These are phyloP conservation scores for Girardinichthys multiradiatus DNA, from an alignment of 2,113 vertebrate genomes.

Conservation along the genomic window DNA sequence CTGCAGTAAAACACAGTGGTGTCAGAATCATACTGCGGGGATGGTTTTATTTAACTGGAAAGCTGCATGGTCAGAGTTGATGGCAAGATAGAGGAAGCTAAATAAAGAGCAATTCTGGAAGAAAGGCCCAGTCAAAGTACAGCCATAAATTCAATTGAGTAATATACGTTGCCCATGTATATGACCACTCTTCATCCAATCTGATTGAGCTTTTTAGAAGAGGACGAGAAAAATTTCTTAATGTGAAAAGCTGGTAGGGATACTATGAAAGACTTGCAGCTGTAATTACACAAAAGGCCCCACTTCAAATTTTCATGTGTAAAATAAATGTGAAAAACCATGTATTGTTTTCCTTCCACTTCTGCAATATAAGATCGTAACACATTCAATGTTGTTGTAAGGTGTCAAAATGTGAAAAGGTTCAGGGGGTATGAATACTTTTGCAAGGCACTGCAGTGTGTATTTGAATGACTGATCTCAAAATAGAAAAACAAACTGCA, in stretches of 20 bases:
- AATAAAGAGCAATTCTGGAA: neutral
- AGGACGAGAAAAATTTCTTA: neutral
- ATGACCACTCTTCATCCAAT: neutral
- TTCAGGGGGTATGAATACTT: too few species aligned
- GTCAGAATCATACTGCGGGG: too few species aligned
- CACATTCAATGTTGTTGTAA: neutral
- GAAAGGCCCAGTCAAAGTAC: neutral
- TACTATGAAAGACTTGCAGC: neutral
- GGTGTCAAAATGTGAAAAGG: too few species aligned
- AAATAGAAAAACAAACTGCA: neutral
- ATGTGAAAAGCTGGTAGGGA: neutral
- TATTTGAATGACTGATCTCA: neutral
- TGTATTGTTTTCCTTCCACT: neutral
- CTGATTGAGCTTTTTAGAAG: neutral
- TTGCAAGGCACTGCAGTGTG: neutral
- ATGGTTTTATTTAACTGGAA: too few species aligned
- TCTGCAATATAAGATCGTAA: neutral
- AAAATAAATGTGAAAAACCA: neutral
- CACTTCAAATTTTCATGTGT: too few species aligned
- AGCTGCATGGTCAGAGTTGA: neutral
- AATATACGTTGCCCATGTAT: neutral
- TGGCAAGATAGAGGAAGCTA: neutral
- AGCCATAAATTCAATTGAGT: too few species aligned
- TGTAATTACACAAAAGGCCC: neutral
- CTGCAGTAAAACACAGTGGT: too few species aligned